phyloP scores from a whole-genome alignment of 2,113 vertebrate species.

The Notarius lentiginosus region DNA sequence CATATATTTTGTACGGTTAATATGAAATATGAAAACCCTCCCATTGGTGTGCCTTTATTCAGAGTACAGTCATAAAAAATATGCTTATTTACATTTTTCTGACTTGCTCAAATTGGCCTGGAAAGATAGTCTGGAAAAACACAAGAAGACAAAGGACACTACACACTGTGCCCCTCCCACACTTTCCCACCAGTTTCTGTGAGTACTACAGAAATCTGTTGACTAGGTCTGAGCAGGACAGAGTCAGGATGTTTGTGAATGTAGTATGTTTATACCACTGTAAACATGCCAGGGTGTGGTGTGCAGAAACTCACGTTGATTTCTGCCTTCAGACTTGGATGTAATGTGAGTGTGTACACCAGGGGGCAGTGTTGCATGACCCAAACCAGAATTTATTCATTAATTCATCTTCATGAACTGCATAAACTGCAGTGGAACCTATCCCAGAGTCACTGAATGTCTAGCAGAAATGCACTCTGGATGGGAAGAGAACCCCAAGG shows the following conservation, averaged over 20 bases:
- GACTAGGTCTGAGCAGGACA: neutral
- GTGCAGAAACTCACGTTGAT: neutral
- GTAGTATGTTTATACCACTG: neutral
- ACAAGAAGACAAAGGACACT: neutral
- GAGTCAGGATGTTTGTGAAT: neutral
- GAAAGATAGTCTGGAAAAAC: neutral
- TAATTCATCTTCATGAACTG: neutral
- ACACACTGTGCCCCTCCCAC: neutral
- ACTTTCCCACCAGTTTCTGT: neutral
- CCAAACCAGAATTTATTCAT: neutral
- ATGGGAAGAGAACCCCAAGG: neutral
- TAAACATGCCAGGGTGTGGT: neutral
- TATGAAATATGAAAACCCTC: neutral
- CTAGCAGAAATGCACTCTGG: neutral
- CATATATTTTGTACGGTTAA: neutral
- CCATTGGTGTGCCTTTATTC: neutral
- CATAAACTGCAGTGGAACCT: neutral
- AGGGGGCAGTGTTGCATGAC: slow-evolving; percentile 1
- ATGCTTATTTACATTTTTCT: neutral
- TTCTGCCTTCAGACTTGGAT: neutral
- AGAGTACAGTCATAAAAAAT: neutral
- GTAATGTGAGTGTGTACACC: neutral
- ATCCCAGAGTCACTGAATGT: neutral
- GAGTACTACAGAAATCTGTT: neutral
- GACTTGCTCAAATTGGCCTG: neutral